Evolutionary conservation across 2,888 invertebrate genomes (phyloP).

Genomic region (Eueremaeus valkanovi): DNA sequence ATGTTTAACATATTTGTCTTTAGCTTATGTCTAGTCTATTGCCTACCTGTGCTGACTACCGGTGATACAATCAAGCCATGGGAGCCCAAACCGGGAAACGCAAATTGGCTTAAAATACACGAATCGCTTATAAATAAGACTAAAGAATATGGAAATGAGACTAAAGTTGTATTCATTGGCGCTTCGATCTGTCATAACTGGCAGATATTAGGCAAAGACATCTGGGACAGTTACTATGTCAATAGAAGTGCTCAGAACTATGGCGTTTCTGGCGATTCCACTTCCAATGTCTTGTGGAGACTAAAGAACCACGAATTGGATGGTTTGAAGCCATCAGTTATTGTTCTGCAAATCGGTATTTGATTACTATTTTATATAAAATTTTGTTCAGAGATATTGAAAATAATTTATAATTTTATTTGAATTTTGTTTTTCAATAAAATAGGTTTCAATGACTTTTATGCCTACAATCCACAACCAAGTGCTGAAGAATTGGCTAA

Average conservation of each 20-base stretch:
- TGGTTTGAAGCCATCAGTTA: conserved; percentile 80
- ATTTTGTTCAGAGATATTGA: background rate
- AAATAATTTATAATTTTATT: too few relatives aligned
- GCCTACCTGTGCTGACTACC: too few relatives aligned
- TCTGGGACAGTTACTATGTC: background rate
- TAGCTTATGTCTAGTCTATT: too few relatives aligned
- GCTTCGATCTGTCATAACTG: conserved; percentile 11
- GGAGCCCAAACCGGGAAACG: background rate
- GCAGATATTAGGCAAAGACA: background rate
- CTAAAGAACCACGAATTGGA: conserved; percentile 84
- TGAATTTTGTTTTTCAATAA: background rate
- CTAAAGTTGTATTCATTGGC: conserved; percentile 3
- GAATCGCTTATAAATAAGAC: background rate
- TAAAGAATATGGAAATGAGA: background rate
- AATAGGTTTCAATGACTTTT: background rate
- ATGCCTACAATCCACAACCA: background rate
- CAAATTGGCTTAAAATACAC: background rate
- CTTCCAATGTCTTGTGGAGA: conserved; percentile 87
- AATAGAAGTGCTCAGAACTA: conserved; percentile 60
- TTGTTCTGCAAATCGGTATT: conserved; percentile 22
- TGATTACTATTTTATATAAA: background rate
- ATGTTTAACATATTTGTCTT: too few relatives aligned
- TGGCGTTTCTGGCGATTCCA: conserved; percentile 80
- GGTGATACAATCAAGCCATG: too few relatives aligned
- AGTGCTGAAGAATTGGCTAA: background rate